These are phyloP conservation scores for Acinonyx jubatus DNA, from an alignment of 2,113 vertebrate genomes.

Conservation along the genomic window DNA sequence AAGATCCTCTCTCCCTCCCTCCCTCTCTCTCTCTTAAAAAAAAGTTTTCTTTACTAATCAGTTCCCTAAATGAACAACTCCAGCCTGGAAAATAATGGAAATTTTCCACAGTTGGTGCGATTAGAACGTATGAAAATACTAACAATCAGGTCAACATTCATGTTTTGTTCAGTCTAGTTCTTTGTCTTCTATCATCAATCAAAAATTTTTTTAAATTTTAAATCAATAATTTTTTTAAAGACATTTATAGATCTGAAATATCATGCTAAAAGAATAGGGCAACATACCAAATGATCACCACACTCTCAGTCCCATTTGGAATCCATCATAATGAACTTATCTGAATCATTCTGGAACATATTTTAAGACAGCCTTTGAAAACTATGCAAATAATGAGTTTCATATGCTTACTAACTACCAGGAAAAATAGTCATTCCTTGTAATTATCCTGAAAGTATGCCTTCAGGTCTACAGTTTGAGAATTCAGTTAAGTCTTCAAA, in stretches of 20 bases:
- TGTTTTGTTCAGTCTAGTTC: neutral
- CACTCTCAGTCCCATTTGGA: neutral
- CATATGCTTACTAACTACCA: slow-evolving; percentile 19
- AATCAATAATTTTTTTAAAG: neutral
- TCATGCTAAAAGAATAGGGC: neutral
- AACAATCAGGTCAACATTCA: neutral
- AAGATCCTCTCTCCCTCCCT: too few species aligned
- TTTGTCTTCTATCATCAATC: neutral
- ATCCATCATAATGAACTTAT: slow-evolving; percentile 1
- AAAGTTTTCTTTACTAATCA: neutral
- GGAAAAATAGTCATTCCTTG: slow-evolving; percentile 1
- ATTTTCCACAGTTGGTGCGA: neutral
- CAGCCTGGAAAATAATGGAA: neutral
- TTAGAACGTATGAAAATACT: neutral
- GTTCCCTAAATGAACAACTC: neutral
- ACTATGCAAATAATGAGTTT: slow-evolving; percentile 40
- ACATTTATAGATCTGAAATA: neutral
- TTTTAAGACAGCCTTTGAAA: slow-evolving; percentile 46
- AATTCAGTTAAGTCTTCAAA: slow-evolving; percentile 9
- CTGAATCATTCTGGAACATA: slow-evolving; percentile 20
- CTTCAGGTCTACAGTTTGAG: slow-evolving; percentile 2
- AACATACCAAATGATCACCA: neutral
- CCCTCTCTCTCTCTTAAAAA: neutral
- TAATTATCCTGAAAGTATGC: slow-evolving; percentile 2
- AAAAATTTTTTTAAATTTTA: neutral